Conservation (phyloP, 1,140 invertebrate genomes). For the Sitodiplosis mosellana region DNA sequence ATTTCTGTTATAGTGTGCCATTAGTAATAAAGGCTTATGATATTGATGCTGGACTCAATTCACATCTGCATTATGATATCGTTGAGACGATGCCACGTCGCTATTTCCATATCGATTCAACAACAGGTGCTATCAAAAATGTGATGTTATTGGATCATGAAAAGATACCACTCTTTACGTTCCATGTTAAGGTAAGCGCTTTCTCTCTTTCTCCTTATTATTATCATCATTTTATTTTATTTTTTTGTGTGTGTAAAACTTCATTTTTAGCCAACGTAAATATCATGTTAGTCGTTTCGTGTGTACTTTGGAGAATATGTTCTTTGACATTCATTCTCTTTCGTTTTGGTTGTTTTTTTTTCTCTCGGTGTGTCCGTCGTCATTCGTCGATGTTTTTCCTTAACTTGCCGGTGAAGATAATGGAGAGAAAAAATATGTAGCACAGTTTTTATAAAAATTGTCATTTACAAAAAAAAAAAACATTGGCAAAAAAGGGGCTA, state of each 20-base stretch:
- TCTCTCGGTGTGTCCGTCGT: no score
- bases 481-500: no score
- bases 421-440: no score
- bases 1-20: slow-evolving; percentile 36
- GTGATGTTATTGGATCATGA: slow-evolving; percentile 68
- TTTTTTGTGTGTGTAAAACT: no score
- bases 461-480: no score
- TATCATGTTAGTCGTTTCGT: no score
- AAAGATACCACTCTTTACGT: slow-evolving; percentile 43
- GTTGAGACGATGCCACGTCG: slow-evolving; percentile 49
- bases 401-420: no score
- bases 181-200: slow-evolving; percentile 46
- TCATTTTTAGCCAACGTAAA: no score
- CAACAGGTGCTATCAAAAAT: slow-evolving; percentile 71
- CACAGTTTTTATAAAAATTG: no score
- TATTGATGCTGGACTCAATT: slow-evolving; percentile 63
- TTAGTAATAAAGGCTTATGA: slow-evolving; percentile 63
- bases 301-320: neutral
- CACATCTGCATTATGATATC: slow-evolving; percentile 67
- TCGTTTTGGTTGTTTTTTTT: slow-evolving; percentile 1
- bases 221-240: no score
- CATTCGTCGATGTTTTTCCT: no score
- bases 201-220: no score
- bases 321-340: neutral
- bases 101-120: slow-evolving; percentile 73